Conservation (phyloP, 1,140 invertebrate species). For the Charaxes varanes region DNA sequence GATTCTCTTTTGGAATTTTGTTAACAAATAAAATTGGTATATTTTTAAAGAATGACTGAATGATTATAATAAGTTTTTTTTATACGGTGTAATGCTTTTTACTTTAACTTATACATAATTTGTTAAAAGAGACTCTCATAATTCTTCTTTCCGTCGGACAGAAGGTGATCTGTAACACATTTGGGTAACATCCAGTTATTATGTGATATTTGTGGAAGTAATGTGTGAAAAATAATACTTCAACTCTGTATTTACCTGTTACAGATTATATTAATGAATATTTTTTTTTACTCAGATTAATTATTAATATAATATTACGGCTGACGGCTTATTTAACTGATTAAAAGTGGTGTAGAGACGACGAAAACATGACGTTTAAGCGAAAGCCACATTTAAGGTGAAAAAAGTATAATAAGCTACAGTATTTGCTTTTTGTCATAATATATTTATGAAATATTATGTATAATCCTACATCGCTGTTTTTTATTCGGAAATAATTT, state of each 20-base stretch:
- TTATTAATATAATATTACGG: no score
- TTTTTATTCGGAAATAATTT: constrained; percentile 12
- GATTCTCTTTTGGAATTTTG: no score
- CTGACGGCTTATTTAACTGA: no score
- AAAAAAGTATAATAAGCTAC: constrained; percentile 8
- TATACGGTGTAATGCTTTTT: no score
- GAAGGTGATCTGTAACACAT: constrained; percentile 52
- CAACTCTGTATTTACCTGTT: no score
- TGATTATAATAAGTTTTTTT: no score
- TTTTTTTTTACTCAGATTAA: no score
- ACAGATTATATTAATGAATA: no score
- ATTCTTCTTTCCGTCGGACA: constrained; percentile 38
- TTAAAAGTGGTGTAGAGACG: neutral
- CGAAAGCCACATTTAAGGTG: constrained; percentile 21
- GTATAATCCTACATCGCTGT: constrained; percentile 30
- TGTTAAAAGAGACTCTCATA: constrained; percentile 18
- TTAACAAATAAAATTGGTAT: no score
- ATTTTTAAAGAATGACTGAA: no score
- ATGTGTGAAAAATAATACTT: no score
- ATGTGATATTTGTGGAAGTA: no score
- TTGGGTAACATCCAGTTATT: constrained; percentile 22
- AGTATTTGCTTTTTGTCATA: neutral
- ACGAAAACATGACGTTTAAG: constrained; percentile 1
- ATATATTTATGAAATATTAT: constrained; percentile 4
- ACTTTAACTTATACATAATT: constrained; percentile 17